Conservation (phyloP, 1,140 invertebrate species). For the Teleopsis dalmanni region DNA sequence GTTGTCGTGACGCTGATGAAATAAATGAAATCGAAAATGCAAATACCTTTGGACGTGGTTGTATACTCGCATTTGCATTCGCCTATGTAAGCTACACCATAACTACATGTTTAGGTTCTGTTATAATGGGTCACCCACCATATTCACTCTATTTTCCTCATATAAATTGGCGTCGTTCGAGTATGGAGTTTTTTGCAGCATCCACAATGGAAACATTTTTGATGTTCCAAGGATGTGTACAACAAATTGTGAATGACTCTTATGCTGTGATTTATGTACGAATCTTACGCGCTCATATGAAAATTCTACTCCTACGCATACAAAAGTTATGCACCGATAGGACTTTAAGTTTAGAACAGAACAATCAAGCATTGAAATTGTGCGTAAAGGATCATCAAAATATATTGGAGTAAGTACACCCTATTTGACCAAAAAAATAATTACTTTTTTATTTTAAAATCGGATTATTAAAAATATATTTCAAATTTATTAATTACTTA, state of each 20-base stretch:
- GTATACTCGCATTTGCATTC: conserved; percentile 18
- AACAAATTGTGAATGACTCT: conserved; percentile 22
- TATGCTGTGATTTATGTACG: conserved; percentile 23
- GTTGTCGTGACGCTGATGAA: conserved; percentile 14
- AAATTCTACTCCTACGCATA: conserved; percentile 16
- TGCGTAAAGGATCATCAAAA: conserved; percentile 24
- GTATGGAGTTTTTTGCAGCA: conserved; percentile 15
- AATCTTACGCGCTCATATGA: conserved; percentile 18
- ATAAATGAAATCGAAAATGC: conserved; percentile 5
- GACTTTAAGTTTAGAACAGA: conserved; percentile 5
- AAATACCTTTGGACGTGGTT: conserved; percentile 12
- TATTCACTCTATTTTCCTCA: conserved; percentile 22
- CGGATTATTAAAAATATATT: no score
- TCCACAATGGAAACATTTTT: conserved; percentile 21
- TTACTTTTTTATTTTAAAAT: background rate
- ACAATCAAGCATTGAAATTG: conserved; percentile 16
- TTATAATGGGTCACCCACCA: conserved; percentile 17
- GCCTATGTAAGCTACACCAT: conserved; percentile 18
- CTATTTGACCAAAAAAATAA: background rate
- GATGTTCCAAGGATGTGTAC: conserved; percentile 22
- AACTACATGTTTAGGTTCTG: conserved; percentile 17
- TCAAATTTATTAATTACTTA: no score
- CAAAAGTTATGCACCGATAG: background rate
- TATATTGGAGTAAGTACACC: conserved; percentile 17
- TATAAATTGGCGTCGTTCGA: conserved; percentile 18